Conservation (phyloP, 2,113 vertebrate genomes). For the Dunckerocampus dactyliophorus region DNA sequence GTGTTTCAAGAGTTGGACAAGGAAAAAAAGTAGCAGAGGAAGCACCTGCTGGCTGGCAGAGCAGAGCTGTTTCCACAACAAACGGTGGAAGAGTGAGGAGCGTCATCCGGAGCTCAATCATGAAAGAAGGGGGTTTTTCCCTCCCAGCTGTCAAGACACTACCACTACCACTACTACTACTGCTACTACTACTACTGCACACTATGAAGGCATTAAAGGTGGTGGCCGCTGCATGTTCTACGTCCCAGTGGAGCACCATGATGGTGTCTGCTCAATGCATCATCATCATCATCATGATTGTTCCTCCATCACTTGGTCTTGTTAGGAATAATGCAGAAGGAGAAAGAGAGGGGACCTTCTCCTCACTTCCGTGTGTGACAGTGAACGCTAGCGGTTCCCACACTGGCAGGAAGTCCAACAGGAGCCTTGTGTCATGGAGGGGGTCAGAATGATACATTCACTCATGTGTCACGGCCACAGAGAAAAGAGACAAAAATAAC, state of each 20-base stretch:
- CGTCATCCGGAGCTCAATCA: slow-evolving; percentile 72
- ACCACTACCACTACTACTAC: slow-evolving; percentile 2
- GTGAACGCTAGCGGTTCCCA: slow-evolving; percentile 68
- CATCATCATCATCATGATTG: slow-evolving; percentile 43
- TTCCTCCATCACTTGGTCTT: slow-evolving; percentile 61
- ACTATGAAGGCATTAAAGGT: slow-evolving; percentile 34
- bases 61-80: slow-evolving; percentile 67
- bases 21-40: slow-evolving; percentile 61
- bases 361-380: slow-evolving; percentile 69
- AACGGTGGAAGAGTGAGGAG: slow-evolving; percentile 68
- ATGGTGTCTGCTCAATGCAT: slow-evolving; percentile 32
- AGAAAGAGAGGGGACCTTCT: slow-evolving; percentile 41
- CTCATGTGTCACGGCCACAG: not conserved
- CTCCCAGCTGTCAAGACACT: slow-evolving; percentile 60
- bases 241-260: slow-evolving; percentile 26
- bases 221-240: slow-evolving; percentile 16
- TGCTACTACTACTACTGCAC: slow-evolving; percentile 22
- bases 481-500: too few relatives aligned
- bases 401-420: slow-evolving; percentile 72
- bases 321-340: slow-evolving; percentile 54
- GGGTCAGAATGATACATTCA: slow-evolving; percentile 31
- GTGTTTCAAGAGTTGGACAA: not conserved
- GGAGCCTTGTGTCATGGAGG: slow-evolving; percentile 61
- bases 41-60: slow-evolving; percentile 72
- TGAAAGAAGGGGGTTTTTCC: slow-evolving; percentile 62